Evolutionary conservation across 2,888 invertebrate genomes (phyloP).

Genomic region (Drosophila testacea): DNA sequence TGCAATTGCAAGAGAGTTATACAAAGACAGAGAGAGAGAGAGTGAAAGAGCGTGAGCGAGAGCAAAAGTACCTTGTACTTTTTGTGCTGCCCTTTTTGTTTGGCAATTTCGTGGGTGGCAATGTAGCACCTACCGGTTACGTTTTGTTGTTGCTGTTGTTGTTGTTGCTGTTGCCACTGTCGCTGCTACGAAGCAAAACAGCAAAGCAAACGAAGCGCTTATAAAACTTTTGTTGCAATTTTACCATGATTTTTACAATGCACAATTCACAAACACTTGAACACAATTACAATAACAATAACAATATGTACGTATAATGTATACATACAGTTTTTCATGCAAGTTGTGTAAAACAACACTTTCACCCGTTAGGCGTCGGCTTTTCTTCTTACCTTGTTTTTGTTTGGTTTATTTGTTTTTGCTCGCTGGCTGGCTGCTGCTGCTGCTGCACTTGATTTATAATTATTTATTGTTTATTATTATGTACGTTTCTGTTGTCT

Average conservation of each 20-base stretch:
- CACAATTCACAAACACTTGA: conserved; percentile 39
- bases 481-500: conserved; percentile 28
- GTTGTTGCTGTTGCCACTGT: conserved; percentile 24
- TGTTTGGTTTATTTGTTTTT: conserved; percentile 3
- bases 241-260: conserved; percentile 42
- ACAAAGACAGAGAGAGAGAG: conserved; percentile 8
- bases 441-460: conserved; percentile 30
- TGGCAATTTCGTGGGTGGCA: conserved; percentile 73
- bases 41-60: conserved; percentile 1
- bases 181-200: conserved; percentile 55
- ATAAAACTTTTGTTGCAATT: conserved; percentile 42
- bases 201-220: conserved; percentile 60
- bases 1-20: conserved; percentile 31
- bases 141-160: conserved; percentile 61
- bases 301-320: conserved; percentile 4
- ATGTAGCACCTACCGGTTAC: conserved; percentile 71
- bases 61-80: conserved; percentile 62
- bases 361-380: conserved; percentile 71
- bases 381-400: conserved; percentile 43
- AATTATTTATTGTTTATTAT: conserved; percentile 36
- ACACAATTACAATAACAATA: conserved; percentile 11
- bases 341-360: conserved; percentile 59
- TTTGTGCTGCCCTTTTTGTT: conserved; percentile 66
- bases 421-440: background rate
- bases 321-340: conserved; percentile 18